phyloP scores from a whole-genome alignment of 2,113 vertebrate genomes.

The Pterocles orientalis region DNA sequence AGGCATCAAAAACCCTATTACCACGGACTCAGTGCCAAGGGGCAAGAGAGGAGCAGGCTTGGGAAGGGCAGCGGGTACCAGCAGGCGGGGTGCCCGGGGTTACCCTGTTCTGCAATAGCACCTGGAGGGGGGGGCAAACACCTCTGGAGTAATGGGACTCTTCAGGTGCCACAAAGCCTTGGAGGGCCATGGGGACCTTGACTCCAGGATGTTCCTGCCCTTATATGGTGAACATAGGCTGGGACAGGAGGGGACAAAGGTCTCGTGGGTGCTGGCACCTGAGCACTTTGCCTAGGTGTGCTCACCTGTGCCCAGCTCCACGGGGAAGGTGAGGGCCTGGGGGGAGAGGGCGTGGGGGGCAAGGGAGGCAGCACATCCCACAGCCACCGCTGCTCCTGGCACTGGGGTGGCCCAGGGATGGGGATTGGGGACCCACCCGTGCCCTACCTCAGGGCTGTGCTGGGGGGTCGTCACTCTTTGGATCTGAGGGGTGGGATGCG shows the following conservation, averaged over 20 bases:
- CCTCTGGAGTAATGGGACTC: neutral
- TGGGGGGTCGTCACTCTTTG: fast-evolving
- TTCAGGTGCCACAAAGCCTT: neutral
- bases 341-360: neutral
- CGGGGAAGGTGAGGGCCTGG: conserved; percentile 52
- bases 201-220: conserved; percentile 54
- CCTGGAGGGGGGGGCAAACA: neutral
- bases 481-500: neutral
- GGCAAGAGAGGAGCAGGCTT: neutral
- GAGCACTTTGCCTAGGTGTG: conserved; percentile 20
- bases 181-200: conserved; percentile 38
- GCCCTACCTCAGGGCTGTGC: neutral
- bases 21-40: neutral
- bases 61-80: neutral
- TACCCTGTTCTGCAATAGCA: neutral
- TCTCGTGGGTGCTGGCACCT: conserved; percentile 27
- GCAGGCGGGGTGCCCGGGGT: fast-evolving
- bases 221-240: conserved; percentile 69
- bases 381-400: neutral
- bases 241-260: conserved; percentile 65
- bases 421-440: neutral
- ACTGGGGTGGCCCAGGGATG: fast-evolving
- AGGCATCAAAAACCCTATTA: neutral
- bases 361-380: neutral
- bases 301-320: conserved; percentile 42